These are phyloP conservation scores for Heliangelus exortis DNA, from an alignment of 2,797 vertebrate species.

Conservation along the genomic window DNA sequence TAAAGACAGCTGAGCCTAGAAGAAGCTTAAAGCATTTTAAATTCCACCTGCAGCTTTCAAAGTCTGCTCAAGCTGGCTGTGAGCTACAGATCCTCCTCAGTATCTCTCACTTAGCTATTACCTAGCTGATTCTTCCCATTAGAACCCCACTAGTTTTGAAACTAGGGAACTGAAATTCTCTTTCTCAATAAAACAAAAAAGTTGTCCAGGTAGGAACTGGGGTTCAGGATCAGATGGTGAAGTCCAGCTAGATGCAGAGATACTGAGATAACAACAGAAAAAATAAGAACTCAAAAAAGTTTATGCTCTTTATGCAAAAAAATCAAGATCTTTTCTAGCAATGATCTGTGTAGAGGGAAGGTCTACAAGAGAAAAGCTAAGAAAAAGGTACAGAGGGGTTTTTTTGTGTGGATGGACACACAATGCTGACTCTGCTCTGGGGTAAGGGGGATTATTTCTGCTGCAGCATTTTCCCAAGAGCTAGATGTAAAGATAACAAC, in stretches of 20 bases:
- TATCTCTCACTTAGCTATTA: not conserved
- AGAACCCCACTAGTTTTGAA: not conserved
- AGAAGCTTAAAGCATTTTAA: not conserved
- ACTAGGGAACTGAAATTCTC: not conserved
- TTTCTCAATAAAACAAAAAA: not conserved
- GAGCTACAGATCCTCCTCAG: not conserved
- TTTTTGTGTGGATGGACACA: not conserved
- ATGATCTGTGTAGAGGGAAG: not conserved
- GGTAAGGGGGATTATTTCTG: not conserved
- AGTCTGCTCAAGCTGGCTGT: not conserved
- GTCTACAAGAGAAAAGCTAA: not conserved
- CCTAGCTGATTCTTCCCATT: not conserved
- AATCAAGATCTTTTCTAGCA: not conserved
- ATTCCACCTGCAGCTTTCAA: slow-evolving; percentile 7
- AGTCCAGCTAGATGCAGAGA: not conserved
- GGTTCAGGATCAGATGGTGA: not conserved
- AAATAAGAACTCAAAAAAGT: not conserved
- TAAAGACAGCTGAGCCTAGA: not conserved
- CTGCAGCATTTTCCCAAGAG: not conserved
- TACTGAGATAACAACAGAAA: not conserved
- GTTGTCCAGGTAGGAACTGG: not conserved
- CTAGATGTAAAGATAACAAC: not conserved
- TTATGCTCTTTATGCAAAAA: not conserved
- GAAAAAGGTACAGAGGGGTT: not conserved
- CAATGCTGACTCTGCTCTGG: not conserved